A percentile compares a stretch with the other conserved stretches of the same genome.
phyloP scores from a whole-genome alignment of 1,140 invertebrate species.

The Neodiprion fabricii region DNA sequence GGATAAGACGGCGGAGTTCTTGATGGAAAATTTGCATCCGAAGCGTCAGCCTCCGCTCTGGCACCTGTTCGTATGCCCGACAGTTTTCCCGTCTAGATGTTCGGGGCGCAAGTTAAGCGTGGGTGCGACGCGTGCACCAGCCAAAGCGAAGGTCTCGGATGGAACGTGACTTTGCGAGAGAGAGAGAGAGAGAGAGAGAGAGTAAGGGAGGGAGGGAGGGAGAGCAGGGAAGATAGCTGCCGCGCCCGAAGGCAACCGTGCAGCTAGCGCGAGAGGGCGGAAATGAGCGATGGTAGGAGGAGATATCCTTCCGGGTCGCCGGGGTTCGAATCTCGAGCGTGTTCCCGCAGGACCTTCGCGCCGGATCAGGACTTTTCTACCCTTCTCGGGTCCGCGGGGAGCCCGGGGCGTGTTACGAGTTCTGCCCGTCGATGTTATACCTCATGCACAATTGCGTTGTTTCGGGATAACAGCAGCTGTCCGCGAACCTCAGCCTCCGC shows the following conservation, averaged over 20 bases:
- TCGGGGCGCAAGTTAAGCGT: too few relatives aligned
- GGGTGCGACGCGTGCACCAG: background rate
- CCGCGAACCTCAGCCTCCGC: too few relatives aligned
- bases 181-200: background rate
- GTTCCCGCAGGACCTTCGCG: background rate
- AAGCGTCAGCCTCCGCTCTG: background rate
- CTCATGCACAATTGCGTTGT: too few relatives aligned
- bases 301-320: conserved; percentile 6
- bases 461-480: too few relatives aligned
- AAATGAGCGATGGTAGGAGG: background rate
- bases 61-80: background rate
- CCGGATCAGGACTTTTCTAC: background rate
- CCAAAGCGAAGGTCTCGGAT: background rate
- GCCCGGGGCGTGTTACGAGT: too few relatives aligned
- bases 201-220: background rate
- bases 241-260: background rate
- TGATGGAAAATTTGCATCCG: conserved; percentile 3
- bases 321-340: background rate
- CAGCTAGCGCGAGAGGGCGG: background rate
- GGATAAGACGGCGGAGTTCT: background rate
- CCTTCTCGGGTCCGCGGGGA: background rate
- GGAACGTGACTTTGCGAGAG: background rate
- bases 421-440: too few relatives aligned
- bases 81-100: background rate
- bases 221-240: background rate